Evolutionary conservation across 2,797 vertebrate species (phyloP), one percentile per base, ranked within the genome.

Genomic region (Cheirogaleus major): DNA sequence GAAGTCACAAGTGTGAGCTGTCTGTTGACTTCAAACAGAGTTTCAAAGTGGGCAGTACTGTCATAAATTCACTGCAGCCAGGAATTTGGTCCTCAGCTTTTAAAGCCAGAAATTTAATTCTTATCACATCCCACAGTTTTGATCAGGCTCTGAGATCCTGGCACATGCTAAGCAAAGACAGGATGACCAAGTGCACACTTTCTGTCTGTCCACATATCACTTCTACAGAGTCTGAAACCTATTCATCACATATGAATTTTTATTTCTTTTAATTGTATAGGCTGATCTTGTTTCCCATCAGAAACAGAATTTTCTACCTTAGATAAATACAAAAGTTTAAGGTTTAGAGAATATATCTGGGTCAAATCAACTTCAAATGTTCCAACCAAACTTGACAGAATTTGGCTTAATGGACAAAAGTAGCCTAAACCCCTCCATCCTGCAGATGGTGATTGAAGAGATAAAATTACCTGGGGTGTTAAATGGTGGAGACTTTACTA

Each of bases 281-380:
- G 22, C 7, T 32, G 27, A 85, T 82, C 35, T 8, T 96, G 7
- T 61, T 92, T 30, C 5, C 45, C 38, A 67, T 10, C 50, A 65
- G 41, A 69, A 65, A 48, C 8, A 65, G 4, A 86, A 70, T 23
- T 52, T 63, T 86, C 43, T 67, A 52, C 48, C 45, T 96, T 75
- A 93, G 63, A 55, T 91, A 93, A 91, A 87, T 22, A 85, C 15
- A 57, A 61, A 95, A 83, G 17, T 75, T 50, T 52, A 78, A 92
- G 59, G 91, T 55, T 43, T 86, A 91, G 43, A 89, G 85, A 89
- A 57, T 75, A 75, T 43, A 52, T 48, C 27, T 70, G 67, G 27
- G 27, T 89, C 73, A 94, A 93, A 86, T 41, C n/a, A 85, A 48
- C 14, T 55, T 91, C 27, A 87, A 65, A 83, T 89, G 7, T 81